Evolutionary conservation across 1,140 invertebrate genomes (phyloP), one percentile per base, ranked within the genome.

Genomic region (Diorhabda carinulata): DNA sequence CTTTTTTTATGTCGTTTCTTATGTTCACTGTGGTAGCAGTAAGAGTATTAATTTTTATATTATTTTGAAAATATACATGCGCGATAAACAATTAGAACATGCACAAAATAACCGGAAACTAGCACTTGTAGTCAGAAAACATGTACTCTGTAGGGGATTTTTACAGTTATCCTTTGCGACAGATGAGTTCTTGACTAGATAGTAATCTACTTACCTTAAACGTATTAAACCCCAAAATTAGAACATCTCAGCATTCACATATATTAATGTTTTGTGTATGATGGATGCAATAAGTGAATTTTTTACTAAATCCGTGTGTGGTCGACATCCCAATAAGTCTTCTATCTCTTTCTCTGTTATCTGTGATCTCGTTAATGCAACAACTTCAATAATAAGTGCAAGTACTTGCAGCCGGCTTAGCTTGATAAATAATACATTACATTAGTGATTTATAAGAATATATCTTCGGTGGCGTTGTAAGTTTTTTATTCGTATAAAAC

Each of bases 401-500:
- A 64, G n/a, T 56, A 57, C 63, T 64, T 64, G 45, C 45, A 40
- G 63, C 63, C 63, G 63, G 45, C 63, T 8, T 44, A 5, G 10
- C 43, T 64, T 64, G 45, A 43, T 64, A 64, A 64, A 64, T 64
- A 64, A 64, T 64, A 64, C 63, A 64, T 64, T 64, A 64, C 63
- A 64, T 64, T 64, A 64, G 44, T 64, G 63, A 64, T 64, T 64
- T 44, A 64, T 64, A 64, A n/a, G 63, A 64, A 64, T 64, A 64
- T 64, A 56, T 64, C 63, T 64, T 43, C 63, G 44, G 47, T 52
- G 47, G 47, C 47, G 3, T 52, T 52, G 3, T 52, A 60, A 2
- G 25, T 60, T 60, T 60, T 60, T 60, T 25, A 25, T 25, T 25
- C 25, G 6, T 25, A 60, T 10, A 60, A 60, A n/a, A 52, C n/a